phyloP scores from a whole-genome alignment of 2,888 invertebrate species.

The Achlya flavicornis region DNA sequence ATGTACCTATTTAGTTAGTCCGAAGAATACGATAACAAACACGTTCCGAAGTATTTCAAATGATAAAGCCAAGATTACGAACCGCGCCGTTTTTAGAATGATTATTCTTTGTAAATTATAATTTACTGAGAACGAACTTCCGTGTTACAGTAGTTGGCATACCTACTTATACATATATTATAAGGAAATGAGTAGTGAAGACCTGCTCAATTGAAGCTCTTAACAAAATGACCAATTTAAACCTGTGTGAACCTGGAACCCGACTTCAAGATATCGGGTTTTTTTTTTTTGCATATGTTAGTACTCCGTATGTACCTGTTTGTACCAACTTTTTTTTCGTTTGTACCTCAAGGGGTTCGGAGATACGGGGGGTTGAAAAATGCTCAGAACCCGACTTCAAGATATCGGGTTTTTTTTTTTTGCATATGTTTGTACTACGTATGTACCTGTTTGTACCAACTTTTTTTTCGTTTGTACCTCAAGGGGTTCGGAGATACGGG shows the following conservation, averaged over 20 bases:
- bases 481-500: no score
- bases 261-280: no score
- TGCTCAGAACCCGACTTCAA: no score
- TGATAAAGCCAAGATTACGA: background rate
- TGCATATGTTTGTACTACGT: no score
- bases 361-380: no score
- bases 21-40: background rate
- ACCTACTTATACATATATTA: background rate
- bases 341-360: no score
- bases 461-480: no score
- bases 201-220: background rate
- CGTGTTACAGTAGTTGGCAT: background rate
- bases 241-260: background rate
- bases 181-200: background rate
- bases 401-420: no score
- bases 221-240: background rate
- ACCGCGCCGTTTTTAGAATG: background rate
- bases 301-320: no score
- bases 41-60: background rate
- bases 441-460: no score
- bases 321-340: no score
- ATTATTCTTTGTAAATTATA: background rate
- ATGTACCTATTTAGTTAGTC: background rate
- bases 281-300: no score
- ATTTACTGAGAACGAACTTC: background rate